Evolutionary conservation across 1,140 invertebrate species (phyloP), one percentile per base, ranked within the genome.

Genomic region (Calycopis cecrops): DNA sequence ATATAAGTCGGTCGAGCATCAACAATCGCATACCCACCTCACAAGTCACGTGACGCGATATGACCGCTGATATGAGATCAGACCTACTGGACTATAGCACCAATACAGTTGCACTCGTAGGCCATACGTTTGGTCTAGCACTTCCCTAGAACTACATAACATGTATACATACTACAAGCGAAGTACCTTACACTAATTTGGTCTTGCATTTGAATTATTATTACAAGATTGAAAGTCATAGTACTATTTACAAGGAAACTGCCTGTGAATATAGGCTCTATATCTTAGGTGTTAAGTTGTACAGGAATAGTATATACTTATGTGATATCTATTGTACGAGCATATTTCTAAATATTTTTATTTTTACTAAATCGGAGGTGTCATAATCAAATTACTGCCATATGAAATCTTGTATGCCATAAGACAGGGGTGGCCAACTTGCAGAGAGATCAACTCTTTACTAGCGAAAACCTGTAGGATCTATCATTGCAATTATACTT

Each of bases 41-140:
- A 44, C 40, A 9, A 44, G 40, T 44, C 12, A 28, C 34, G 35
- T n/a, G 37, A 40, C 37, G 51, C 28, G 51, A 52, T 52, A 52
- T 52, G 51, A 52, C 40, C 69, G 66, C 69, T 82, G 82, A 82
- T 84, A 84, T 80, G 83, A 86, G 83, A 86, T 86, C 83, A 81
- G 74, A 71, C 76, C 76, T 82, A 84, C 68, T 71, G 61, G 70
- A 79, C 72, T 85, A 81, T 86, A 86, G 83, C 83, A 86, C 83
- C 83, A 84, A 73, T 80, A 71, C 80, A 80, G 73, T 86, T 84
- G 77, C 79, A 58, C 71, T 83, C 74, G 69, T 83, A 86, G 83
- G 83, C 83, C 83, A 79, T 86, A 69, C 63, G 71, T 84, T 84
- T 84, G 80, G 80, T 84, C 80, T 86, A 68, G 63, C 47, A 28